These are phyloP conservation scores for Sarcoramphus papa DNA, from an alignment of 2,797 vertebrate species.

Conservation along the genomic window DNA sequence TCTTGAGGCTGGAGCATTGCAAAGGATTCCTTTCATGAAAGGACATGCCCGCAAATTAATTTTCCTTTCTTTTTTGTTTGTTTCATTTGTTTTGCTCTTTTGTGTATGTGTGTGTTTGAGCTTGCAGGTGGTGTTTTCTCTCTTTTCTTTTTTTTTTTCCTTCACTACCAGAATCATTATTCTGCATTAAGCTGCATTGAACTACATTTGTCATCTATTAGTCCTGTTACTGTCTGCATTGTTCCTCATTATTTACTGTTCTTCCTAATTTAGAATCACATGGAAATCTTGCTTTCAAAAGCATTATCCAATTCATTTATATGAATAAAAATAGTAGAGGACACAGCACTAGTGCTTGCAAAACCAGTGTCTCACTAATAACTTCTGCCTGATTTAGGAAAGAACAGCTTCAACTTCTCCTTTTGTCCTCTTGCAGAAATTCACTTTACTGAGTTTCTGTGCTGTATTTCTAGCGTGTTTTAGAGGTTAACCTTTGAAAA, in stretches of 20 bases:
- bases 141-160: neutral
- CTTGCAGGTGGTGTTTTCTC: neutral
- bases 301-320: slow-evolving; percentile 38
- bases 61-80: neutral
- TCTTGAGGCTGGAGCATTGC: neutral
- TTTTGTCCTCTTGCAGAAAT: slow-evolving; percentile 8
- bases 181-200: slow-evolving; percentile 43
- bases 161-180: slow-evolving; percentile 32
- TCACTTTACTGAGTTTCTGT: neutral
- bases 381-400: neutral
- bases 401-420: neutral
- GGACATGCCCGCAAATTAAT: neutral
- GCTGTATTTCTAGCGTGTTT: neutral
- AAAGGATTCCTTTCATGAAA: neutral
- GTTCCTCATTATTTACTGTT: slow-evolving; percentile 62
- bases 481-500: neutral
- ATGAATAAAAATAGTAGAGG: slow-evolving; percentile 41
- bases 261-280: slow-evolving; percentile 47
- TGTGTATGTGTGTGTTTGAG: neutral
- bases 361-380: neutral
- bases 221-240: slow-evolving; percentile 39
- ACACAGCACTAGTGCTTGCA: neutral
- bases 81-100: neutral
- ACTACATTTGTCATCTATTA: slow-evolving; percentile 65
- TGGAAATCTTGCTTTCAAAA: slow-evolving; percentile 41